A percentile compares a stretch with the other conserved stretches of the same genome.
Conservation (phyloP, 2,113 vertebrate species). For the Varanus komodoensis region DNA sequence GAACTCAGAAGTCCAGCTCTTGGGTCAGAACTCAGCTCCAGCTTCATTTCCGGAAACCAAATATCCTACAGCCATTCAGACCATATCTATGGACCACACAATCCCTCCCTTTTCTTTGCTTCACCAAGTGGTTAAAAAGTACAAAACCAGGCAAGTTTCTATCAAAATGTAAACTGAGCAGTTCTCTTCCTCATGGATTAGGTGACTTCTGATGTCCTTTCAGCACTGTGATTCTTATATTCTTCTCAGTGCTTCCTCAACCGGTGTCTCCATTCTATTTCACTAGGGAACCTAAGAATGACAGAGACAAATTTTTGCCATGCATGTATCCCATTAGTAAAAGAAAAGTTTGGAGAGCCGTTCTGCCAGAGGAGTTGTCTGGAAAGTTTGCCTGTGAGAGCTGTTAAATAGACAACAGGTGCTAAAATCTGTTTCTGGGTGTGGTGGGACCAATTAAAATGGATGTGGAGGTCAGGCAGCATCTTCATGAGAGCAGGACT, state of each 20-base stretch:
- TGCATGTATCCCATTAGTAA: background rate
- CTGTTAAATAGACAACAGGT: background rate
- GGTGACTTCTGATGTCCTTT: background rate
- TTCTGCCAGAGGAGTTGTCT: background rate
- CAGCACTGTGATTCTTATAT: background rate
- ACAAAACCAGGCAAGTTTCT: too few relatives aligned
- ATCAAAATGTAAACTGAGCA: too few relatives aligned
- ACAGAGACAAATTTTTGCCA: background rate
- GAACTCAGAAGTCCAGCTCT: too few relatives aligned
- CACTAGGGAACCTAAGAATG: background rate
- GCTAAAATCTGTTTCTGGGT: background rate
- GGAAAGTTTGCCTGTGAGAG: background rate
- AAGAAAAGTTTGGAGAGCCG: background rate
- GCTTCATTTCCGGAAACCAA: too few relatives aligned
- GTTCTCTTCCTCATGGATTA: background rate
- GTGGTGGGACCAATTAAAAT: conserved; percentile 14
- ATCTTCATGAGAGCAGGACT: background rate
- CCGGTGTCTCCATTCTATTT: background rate
- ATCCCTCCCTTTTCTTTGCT: background rate
- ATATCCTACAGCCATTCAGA: too few relatives aligned
- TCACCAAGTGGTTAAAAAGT: background rate
- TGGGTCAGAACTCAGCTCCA: too few relatives aligned
- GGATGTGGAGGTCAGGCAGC: background rate
- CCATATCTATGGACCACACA: too few relatives aligned
- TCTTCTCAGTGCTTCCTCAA: too few relatives aligned